A percentile compares a stretch with the other conserved stretches of the same genome.
Evolutionary conservation across 1,140 invertebrate species (phyloP).

Genomic region (Orius insidiosus): DNA sequence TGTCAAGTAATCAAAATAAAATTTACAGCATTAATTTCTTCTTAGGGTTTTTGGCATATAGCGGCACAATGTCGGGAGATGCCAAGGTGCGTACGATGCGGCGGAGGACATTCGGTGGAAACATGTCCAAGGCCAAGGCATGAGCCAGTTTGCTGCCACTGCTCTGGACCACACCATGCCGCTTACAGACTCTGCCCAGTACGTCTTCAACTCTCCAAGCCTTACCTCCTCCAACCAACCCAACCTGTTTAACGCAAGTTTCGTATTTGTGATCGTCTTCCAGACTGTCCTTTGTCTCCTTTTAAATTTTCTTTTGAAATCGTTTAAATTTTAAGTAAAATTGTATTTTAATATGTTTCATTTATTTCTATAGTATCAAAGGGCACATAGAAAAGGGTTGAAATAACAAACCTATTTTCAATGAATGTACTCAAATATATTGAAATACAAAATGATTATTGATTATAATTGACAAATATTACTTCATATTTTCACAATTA

Average conservation of each 20-base stretch:
- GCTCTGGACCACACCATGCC: conserved; percentile 33
- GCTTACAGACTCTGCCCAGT: conserved; percentile 34
- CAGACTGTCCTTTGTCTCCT: background rate
- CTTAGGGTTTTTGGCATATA: conserved; percentile 34
- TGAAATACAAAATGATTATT: too few species aligned
- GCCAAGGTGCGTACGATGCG: conserved; percentile 33
- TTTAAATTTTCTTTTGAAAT: background rate
- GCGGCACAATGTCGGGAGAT: conserved; percentile 31
- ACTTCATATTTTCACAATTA: too few species aligned
- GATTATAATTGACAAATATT: too few species aligned
- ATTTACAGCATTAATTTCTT: background rate
- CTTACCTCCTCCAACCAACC: conserved; percentile 24
- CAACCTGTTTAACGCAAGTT: background rate
- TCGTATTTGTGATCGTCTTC: background rate
- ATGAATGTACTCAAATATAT: too few species aligned
- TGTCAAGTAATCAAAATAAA: conserved; percentile 24
- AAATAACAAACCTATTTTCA: too few species aligned
- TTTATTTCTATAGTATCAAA: conserved; percentile 1
- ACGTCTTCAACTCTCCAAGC: conserved; percentile 29
- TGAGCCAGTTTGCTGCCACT: conserved; percentile 34
- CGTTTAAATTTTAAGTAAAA: conserved; percentile 9
- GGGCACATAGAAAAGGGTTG: too few species aligned
- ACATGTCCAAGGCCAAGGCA: conserved; percentile 30
- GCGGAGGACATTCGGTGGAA: conserved; percentile 31
- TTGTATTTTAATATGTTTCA: background rate